Conservation (phyloP, 2,797 vertebrate species). For the Chaunax sp. region DNA sequence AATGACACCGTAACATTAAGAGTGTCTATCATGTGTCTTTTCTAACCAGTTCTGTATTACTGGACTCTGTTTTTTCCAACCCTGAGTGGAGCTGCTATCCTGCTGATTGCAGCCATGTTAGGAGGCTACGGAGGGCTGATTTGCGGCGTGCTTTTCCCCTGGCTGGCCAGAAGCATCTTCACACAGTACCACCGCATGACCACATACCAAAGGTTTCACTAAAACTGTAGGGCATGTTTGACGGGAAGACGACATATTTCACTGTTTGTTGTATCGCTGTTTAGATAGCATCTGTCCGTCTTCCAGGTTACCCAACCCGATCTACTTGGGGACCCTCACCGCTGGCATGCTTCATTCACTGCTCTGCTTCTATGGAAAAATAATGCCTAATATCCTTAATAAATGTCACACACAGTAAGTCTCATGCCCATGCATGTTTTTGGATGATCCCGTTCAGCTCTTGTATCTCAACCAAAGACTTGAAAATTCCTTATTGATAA, state of each 20-base stretch:
- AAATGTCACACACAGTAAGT: background rate
- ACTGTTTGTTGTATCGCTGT: constrained; percentile 5
- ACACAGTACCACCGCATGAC: constrained; percentile 86
- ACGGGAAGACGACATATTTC: constrained; percentile 3
- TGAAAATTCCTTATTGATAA: background rate
- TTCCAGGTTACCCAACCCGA: constrained; percentile 84
- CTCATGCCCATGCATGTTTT: background rate
- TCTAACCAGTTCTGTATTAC: constrained; percentile 81
- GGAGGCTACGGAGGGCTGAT: constrained; percentile 81
- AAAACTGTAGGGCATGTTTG: background rate
- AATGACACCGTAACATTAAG: background rate
- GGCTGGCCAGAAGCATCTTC: constrained; percentile 84
- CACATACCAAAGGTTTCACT: constrained; percentile 83
- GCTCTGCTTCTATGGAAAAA: constrained; percentile 83
- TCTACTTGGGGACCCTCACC: constrained; percentile 84
- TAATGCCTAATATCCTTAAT: constrained; percentile 86
- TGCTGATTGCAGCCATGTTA: constrained; percentile 80
- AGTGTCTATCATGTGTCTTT: constrained; percentile 13
- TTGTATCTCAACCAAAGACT: background rate
- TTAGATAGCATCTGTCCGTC: constrained; percentile 24
- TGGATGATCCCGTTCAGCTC: background rate
- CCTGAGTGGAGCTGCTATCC: constrained; percentile 77
- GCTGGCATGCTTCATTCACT: constrained; percentile 84
- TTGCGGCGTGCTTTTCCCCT: constrained; percentile 82
- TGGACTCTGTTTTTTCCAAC: constrained; percentile 83